A percentile compares a stretch with the other conserved stretches of the same genome.
phyloP scores from a whole-genome alignment of 2,888 invertebrate genomes.

The Cecidostiba fungosa region DNA sequence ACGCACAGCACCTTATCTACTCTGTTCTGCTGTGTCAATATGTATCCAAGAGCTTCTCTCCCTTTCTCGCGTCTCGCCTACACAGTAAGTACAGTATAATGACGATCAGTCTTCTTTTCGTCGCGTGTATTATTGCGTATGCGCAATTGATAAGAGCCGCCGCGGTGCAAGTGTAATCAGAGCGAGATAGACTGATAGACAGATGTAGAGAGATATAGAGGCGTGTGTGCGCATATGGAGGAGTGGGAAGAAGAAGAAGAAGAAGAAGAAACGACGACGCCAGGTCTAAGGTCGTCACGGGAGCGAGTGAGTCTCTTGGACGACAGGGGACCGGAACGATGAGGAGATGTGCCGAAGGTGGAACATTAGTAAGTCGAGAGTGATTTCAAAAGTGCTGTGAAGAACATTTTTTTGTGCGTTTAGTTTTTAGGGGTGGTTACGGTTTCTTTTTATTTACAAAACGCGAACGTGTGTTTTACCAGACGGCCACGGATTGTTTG shows the following conservation, averaged over 20 bases:
- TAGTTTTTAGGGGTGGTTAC: no score
- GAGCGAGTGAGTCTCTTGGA: conserved; percentile 36
- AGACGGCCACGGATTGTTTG: no score
- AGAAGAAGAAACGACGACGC: conserved; percentile 6
- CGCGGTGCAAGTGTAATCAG: neutral
- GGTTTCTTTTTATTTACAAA: neutral
- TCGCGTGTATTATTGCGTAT: neutral
- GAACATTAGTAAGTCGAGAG: conserved; percentile 38
- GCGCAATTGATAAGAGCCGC: neutral
- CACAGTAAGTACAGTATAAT: neutral
- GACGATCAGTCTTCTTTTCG: conserved; percentile 2
- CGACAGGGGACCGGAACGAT: conserved; percentile 47
- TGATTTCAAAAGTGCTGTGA: neutral
- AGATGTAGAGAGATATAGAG: neutral
- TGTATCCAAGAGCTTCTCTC: neutral
- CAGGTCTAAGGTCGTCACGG: conserved; percentile 45
- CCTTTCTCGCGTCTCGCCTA: neutral
- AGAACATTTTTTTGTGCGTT: neutral
- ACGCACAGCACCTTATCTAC: neutral
- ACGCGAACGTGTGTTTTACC: no score
- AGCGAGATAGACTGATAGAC: neutral
- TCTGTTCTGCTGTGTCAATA: neutral
- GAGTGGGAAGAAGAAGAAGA: neutral
- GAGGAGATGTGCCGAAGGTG: conserved; percentile 10
- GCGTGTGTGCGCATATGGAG: neutral